Conservation (phyloP, 1,140 invertebrate genomes). For the Leptopilina clavipes region DNA sequence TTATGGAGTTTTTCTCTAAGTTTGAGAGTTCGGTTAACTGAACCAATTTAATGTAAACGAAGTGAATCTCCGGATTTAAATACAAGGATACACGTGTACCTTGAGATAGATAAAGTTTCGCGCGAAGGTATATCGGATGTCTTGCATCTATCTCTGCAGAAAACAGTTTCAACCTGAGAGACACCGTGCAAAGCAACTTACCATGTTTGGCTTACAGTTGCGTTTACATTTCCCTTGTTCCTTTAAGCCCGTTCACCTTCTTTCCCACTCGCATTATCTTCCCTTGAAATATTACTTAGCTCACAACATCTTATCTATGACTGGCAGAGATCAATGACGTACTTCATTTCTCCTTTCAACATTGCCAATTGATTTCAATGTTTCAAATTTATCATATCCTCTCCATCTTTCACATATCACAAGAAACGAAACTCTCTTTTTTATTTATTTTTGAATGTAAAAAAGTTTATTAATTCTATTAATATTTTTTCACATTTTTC, state of each 20-base stretch:
- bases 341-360: slow-evolving; percentile 16
- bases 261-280: slow-evolving; percentile 30
- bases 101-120: slow-evolving; percentile 44
- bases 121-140: slow-evolving; percentile 51
- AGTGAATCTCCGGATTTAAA: neutral
- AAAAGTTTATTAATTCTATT: neutral
- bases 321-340: slow-evolving; percentile 8
- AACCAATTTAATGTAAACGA: slow-evolving; percentile 2
- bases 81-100: neutral
- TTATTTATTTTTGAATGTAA: neutral
- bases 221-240: slow-evolving; percentile 41
- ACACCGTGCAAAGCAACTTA: slow-evolving; percentile 54
- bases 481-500: too few relatives aligned
- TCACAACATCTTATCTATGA: slow-evolving; percentile 17
- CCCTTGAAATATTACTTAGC: slow-evolving; percentile 10
- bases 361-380: neutral
- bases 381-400: neutral
- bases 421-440: neutral
- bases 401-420: neutral
- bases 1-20: too few relatives aligned
- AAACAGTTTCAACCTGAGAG: slow-evolving; percentile 47
- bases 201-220: slow-evolving; percentile 61
- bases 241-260: slow-evolving; percentile 34
- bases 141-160: slow-evolving; percentile 55
- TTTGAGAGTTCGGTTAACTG: neutral